Evolutionary conservation across 2,888 invertebrate species (phyloP), one percentile per base, ranked within the genome.

Genomic region (Dexiosoma caninum): DNA sequence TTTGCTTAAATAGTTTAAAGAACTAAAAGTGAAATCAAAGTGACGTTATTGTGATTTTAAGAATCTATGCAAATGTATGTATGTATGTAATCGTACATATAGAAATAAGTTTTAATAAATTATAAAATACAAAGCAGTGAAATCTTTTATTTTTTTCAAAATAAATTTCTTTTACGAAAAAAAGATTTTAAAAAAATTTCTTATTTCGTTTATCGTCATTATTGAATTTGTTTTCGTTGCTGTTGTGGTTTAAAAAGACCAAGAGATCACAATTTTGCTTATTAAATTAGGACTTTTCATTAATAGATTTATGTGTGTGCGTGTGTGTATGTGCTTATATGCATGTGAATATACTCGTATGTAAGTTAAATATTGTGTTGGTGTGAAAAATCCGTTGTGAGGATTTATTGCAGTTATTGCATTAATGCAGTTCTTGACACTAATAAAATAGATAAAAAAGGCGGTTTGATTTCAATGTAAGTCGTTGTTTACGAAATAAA

Each of bases 361-460:
- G 14, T 5, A 30, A 35, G 35, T 44, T 16, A 46, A 30, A 40
- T 21, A 23, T 21, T 30, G 60, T 42, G 21, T 21, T 40, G 32
- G 57, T 51, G n/a, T 32, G n/a, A n/a, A n/a, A n/a, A n/a, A n/a
- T 7, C 30, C 49, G 7, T 70, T 55, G 21, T 57, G 37, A 46
- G 51, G 14, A 35, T 76, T 67, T 51, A 23, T 19, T 59, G 8
- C 46, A 59, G 35, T n/a, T 35, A 42, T 51, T 75, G 7, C 30
- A 37, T 77, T 30, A 21, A 70, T 57, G 55, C 8, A 64, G 23
- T 49, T 57, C 42, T 64, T 77, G 70, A 70, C 66, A 59, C 40
- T 70, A 46, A 70, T 77, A 64, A 69, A 76, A 30, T 37, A 9
- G 14, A 14, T 27, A 10, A 59, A 42, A 60, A 51, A 59, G 10